Evolutionary conservation across 2,797 vertebrate genomes (phyloP), one percentile per base, ranked within the genome.

Genomic region (Poeciliopsis infans): DNA sequence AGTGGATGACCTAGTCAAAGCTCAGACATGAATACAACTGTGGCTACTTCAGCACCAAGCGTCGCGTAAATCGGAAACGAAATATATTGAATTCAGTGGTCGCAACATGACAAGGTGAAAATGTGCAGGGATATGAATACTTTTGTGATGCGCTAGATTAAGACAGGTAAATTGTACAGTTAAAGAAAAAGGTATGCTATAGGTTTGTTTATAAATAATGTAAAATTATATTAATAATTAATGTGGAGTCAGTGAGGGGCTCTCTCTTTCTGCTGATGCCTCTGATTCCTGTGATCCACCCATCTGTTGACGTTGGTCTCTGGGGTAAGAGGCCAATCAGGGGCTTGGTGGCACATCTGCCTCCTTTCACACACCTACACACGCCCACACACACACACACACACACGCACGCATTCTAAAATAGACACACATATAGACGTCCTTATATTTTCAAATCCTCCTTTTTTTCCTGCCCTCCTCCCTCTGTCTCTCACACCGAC

Each of bases 301-400:
- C 94, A 95, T 95, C 95, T 96, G 95, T 96, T 95, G 94, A 89
- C 88, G 79, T 41, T 81, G 59, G 88, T 94, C 95, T 91, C 94
- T 79, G 45, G 93, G 89, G 94, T 93, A 86, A 82, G 73, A 85
- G 92, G 93, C 90, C 93, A 95, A 90, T 84, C 77, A 83, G 92
- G 84, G 90, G 87, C 91, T 86, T 80, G 36, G 90, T 90, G 88
- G 93, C 94, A 95, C 94, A 95, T 94, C 94, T 95, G 95, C 93
- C 89, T 91, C 86, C 86, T 83, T 74, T 77, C 46, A 47, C 74
- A 46, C 75, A 72, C 66, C 47, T 80, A 51, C 72, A 59, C n/a
- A 51, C 61, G 8, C 16, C 47, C 46, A 57, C 68, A 71, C 47
- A 49, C 73, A 55, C 1, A 36, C 13, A 0, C 39, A 41, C 36